Percentiles rank a stretch among this genome's conserved stretches.
phyloP scores from a whole-genome alignment of 2,888 invertebrate genomes.

The Hydrotaea diabolus region DNA sequence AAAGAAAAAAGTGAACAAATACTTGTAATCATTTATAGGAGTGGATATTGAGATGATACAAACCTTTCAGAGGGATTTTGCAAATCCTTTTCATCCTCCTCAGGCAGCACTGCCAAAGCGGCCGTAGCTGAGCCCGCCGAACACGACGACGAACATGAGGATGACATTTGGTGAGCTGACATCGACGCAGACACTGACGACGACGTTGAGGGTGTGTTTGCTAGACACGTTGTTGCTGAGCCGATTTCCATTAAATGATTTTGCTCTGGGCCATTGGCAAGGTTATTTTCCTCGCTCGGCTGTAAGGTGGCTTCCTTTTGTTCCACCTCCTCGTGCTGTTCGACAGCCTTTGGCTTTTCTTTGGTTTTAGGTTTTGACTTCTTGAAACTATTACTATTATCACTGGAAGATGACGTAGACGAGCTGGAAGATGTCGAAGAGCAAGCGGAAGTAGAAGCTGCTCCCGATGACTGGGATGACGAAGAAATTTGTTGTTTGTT shows the following conservation, averaged over 20 bases:
- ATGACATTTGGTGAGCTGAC: no score
- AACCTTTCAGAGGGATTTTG: conserved; percentile 19
- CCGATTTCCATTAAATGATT: conserved; percentile 15
- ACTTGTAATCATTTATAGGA: conserved; percentile 2
- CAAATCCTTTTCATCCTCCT: conserved; percentile 66
- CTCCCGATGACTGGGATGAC: conserved; percentile 64
- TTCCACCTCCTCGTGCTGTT: neutral
- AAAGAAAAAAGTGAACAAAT: conserved; percentile 3
- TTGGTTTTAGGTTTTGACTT: conserved; percentile 49
- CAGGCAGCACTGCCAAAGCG: conserved; percentile 57
- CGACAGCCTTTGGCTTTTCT: conserved; percentile 39
- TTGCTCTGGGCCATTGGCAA: neutral
- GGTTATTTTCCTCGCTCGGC: neutral
- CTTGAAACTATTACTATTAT: conserved; percentile 5
- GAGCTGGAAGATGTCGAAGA: conserved; percentile 67
- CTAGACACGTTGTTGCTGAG: neutral
- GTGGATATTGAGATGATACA: conserved; percentile 10
- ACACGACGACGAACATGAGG: neutral
- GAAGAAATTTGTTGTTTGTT: conserved; percentile 63
- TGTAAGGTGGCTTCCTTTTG: neutral
- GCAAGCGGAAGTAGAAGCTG: conserved; percentile 47
- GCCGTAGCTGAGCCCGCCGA: neutral
- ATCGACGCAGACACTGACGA: no score
- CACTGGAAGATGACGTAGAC: conserved; percentile 54
- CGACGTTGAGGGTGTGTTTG: neutral